phyloP scores from a whole-genome alignment of 2,113 vertebrate species.

The Empidonax alnorum region DNA sequence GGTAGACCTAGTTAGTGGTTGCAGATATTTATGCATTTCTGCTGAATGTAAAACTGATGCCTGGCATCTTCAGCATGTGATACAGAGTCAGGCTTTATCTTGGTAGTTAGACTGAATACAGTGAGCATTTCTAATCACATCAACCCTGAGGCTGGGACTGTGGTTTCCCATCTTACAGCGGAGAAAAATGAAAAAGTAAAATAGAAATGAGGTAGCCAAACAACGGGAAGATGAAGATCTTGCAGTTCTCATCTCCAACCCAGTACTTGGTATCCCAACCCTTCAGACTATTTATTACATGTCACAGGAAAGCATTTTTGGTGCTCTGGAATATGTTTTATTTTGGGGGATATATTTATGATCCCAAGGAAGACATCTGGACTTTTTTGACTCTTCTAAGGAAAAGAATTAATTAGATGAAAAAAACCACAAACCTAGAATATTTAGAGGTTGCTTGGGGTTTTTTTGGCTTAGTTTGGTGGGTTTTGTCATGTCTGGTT shows the following conservation, averaged over 20 bases:
- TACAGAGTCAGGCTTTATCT: neutral
- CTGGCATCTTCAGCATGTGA: neutral
- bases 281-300: neutral
- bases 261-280: accelerated
- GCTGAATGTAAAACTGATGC: neutral
- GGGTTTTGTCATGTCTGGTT: neutral
- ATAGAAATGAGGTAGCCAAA: neutral
- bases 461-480: neutral
- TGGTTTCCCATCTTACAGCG: neutral
- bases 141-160: neutral
- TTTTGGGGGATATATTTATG: neutral
- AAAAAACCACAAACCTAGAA: neutral
- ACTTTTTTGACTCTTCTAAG: neutral
- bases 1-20: neutral
- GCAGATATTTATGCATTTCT: neutral
- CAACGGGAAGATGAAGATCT: neutral
- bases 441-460: neutral
- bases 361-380: neutral
- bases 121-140: neutral
- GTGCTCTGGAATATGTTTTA: neutral
- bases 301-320: neutral
- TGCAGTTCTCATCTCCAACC: neutral
- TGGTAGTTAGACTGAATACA: neutral
- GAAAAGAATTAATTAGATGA: neutral
- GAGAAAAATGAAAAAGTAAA: neutral